Evolutionary conservation across 2,797 vertebrate species (phyloP).

Genomic region (Psittacula derbiana): DNA sequence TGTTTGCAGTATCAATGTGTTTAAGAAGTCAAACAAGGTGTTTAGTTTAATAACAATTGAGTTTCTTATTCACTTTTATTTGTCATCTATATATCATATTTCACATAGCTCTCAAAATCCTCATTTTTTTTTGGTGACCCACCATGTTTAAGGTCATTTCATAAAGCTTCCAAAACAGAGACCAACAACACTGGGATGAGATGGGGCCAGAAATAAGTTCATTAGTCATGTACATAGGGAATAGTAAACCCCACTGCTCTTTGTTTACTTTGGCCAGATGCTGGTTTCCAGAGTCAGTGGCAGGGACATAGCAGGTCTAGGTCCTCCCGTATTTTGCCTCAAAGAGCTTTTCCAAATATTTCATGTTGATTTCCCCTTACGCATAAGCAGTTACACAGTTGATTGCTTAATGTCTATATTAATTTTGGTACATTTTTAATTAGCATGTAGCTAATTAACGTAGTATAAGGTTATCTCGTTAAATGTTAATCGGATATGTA

Average conservation of each 20-base stretch:
- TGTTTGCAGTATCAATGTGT: neutral
- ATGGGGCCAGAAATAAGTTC: neutral
- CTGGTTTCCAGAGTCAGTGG: neutral
- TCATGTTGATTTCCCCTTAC: neutral
- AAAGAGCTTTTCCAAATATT: constrained; percentile 1
- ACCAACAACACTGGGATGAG: neutral
- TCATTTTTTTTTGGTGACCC: neutral
- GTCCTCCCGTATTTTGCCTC: neutral
- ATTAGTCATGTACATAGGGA: neutral
- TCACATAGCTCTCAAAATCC: neutral
- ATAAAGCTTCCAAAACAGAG: neutral
- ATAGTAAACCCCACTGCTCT: neutral
- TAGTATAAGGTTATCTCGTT: constrained; percentile 67
- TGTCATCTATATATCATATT: neutral
- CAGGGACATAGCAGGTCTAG: neutral
- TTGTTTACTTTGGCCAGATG: neutral
- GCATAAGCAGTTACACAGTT: neutral
- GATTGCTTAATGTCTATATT: constrained; percentile 54
- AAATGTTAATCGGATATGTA: constrained; percentile 75
- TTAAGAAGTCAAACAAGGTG: neutral
- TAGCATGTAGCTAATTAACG: constrained; percentile 66
- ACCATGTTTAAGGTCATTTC: neutral
- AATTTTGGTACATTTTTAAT: constrained; percentile 66
- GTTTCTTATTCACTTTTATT: neutral
- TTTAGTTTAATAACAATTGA: neutral